Evolutionary conservation across 2,797 vertebrate genomes (phyloP).

Genomic region (Neopelma chrysocephalum): DNA sequence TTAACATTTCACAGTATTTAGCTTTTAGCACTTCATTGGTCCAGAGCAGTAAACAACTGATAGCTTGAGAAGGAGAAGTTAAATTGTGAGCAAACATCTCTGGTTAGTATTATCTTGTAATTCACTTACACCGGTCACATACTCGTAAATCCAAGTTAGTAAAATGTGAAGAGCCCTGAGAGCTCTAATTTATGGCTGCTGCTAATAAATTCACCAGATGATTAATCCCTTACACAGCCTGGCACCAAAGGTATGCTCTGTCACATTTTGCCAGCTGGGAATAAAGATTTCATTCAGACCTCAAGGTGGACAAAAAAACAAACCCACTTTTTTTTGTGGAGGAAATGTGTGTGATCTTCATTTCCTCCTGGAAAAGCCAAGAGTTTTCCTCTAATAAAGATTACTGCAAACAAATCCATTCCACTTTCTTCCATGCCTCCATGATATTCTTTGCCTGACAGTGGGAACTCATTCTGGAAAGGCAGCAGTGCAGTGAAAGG

Average conservation of each 20-base stretch:
- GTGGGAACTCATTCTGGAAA: neutral
- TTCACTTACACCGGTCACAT: neutral
- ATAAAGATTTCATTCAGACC: neutral
- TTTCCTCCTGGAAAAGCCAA: neutral
- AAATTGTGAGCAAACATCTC: conserved; percentile 2
- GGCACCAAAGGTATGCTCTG: neutral
- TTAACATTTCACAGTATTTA: conserved; percentile 70
- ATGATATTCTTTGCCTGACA: neutral
- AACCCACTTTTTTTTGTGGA: neutral
- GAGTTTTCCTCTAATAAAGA: neutral
- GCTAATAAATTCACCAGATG: neutral
- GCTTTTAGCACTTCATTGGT: conserved; percentile 63
- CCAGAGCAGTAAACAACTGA: conserved; percentile 57
- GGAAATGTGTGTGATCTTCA: neutral
- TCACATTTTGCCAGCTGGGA: neutral
- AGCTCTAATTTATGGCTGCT: neutral
- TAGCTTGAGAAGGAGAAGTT: conserved; percentile 20
- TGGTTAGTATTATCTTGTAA: neutral
- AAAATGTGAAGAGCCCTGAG: neutral
- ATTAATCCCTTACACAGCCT: neutral
- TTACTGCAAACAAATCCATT: neutral
- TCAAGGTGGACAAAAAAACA: neutral
- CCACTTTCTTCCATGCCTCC: neutral
- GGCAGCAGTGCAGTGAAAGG: neutral
- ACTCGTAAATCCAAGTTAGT: neutral